Evolutionary conservation across 2,113 vertebrate genomes (phyloP), one percentile per base, ranked within the genome.

Genomic region (Apodemus sylvaticus): DNA sequence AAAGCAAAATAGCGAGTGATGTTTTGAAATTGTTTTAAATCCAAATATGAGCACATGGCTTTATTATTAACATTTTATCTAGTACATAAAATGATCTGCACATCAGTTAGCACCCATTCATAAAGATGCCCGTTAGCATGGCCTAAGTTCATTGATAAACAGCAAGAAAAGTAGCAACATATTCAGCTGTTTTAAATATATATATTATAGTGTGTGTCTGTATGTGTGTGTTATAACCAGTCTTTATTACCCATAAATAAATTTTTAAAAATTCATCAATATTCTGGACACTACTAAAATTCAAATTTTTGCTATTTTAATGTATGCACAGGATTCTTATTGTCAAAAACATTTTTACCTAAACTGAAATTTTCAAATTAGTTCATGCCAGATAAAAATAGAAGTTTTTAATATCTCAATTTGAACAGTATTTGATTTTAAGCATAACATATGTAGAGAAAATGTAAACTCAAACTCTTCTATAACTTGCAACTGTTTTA

Each of bases 21-120:
- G 97, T 92, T 98, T 98, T 95, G 6, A 83, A 97, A 96, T 97
- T 96, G 48, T 55, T 55, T 55, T 55, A 89, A 97, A 98, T 66
- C 70, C 31, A 93, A 81, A 96, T 87, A 97, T 96, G 81, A 95
- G 98, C 74, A 92, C 97, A 97, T 95, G 98, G 97, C 95, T 98
- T 98, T 53, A 66, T 96, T 95, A 95, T 96, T 94, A 93, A 96
- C 71, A 96, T 94, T 94, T 96, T 93, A 79, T 4, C 88, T 91
- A 95, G 83, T 93, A 94, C 83, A 93, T 97, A 89, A 97, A 96
- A 96, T 97, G 94, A 97, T 66, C 94, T 85, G 74, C 85, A 91
- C 94, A 96, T 31, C 70, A 64, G 9, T 11, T 96, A 66, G 64
- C 29, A 13, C 29, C 64, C 64, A 94, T 96, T 97, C 90, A 95